Percentiles rank a stretch among this genome's conserved stretches.
phyloP scores from a whole-genome alignment of 2,113 vertebrate species.

The Trichechus manatus region DNA sequence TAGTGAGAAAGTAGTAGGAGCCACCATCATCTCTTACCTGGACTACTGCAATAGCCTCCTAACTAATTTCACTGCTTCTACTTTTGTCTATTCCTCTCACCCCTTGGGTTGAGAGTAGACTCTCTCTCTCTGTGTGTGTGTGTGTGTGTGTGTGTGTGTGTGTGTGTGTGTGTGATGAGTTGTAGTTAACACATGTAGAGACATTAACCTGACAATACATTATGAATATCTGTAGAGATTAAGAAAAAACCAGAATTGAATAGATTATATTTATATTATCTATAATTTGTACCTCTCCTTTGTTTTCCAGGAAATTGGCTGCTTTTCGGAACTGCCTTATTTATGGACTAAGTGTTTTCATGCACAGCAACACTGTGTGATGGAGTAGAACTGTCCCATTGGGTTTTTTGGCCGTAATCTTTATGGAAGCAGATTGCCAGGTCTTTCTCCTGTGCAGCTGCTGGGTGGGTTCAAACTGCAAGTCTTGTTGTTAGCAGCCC shows the following conservation, averaged over 20 bases:
- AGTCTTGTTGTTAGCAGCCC: neutral
- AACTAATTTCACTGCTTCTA: neutral
- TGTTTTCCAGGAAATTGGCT: neutral
- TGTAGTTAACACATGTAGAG: neutral
- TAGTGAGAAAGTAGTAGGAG: neutral
- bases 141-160: too few species aligned
- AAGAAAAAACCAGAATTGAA: neutral
- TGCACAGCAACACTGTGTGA: neutral
- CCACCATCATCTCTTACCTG: neutral
- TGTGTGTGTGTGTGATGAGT: neutral
- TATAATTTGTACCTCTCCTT: neutral
- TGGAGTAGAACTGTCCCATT: neutral
- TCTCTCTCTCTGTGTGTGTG: neutral
- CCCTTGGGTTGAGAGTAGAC: neutral
- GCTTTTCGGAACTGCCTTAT: neutral
- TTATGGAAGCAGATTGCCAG: neutral
- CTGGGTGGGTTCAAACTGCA: neutral
- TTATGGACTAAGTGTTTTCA: neutral
- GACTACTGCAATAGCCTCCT: neutral
- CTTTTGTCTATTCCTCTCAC: neutral
- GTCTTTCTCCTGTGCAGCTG: neutral
- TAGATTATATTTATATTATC: neutral
- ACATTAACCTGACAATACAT: neutral
- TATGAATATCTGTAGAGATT: neutral
- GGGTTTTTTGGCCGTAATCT: neutral